Evolutionary conservation across 2,113 vertebrate species (phyloP).

Genomic region (Clinocottus analis): DNA sequence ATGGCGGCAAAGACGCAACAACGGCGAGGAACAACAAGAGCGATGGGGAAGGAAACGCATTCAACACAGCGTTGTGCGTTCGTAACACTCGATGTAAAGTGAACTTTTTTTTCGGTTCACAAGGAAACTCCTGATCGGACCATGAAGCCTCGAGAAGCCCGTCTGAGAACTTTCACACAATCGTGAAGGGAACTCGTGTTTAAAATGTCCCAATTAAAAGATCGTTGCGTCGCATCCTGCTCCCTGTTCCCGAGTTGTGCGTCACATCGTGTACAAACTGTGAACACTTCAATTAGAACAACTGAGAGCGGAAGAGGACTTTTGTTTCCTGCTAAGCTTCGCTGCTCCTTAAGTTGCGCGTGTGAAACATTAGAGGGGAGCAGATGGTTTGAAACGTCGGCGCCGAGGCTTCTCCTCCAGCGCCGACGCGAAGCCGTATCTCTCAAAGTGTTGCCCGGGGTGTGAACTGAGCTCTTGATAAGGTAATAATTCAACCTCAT

Average conservation of each 20-base stretch:
- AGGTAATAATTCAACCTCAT: slow-evolving; percentile 59
- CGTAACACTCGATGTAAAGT: not conserved
- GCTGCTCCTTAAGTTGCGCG: slow-evolving; percentile 10
- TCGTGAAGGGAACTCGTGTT: not conserved
- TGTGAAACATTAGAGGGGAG: slow-evolving; percentile 6
- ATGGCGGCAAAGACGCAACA: not conserved
- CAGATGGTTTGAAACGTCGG: slow-evolving; percentile 32
- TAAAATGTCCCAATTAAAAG: not conserved
- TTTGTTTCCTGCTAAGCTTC: slow-evolving; percentile 15
- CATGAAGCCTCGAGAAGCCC: not conserved
- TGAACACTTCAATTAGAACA: not conserved
- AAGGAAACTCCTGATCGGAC: not conserved
- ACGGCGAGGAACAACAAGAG: not conserved
- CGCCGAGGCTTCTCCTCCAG: slow-evolving; percentile 25
- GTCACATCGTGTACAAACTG: not conserved
- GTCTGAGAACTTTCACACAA: not conserved
- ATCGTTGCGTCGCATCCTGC: not conserved
- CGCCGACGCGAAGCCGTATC: slow-evolving; percentile 43
- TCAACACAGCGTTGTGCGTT: not conserved
- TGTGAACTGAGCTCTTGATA: slow-evolving; percentile 63
- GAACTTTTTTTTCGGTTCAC: not conserved
- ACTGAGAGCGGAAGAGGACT: not conserved
- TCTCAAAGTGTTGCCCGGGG: slow-evolving; percentile 47
- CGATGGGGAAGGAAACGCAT: no score
- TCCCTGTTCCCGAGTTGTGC: not conserved